Base-by-base conservation (phyloP, 2,797 vertebrate genomes). In the Erethizon dorsatum region DNA sequence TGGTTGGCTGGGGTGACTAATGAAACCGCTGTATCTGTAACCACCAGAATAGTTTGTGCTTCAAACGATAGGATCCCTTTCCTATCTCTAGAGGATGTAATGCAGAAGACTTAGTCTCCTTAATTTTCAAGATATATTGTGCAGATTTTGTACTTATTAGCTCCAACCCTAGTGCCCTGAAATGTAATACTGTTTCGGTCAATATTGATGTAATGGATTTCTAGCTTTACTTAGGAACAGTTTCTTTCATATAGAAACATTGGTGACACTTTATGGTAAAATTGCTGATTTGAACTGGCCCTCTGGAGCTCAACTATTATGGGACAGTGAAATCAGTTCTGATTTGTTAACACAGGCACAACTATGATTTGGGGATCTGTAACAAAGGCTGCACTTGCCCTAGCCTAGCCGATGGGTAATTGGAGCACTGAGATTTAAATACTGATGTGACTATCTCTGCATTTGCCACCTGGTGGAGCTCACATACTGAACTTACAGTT, bases 381-480 rank as follows among this genome's bases (percentile, higher is more conserved):
- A 50, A 92, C 17, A 63, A 83, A 88, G 50, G 56, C 5, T 61
- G 11, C 50, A 80, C 4, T 28, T 77, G 22, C 31, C 15, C n/a
- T 37, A 82, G 15, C 50, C 37, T 59, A 71, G 11, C 31, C 26
- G n/a, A 18, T 82, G 20, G 22, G 26, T 83, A 86, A 83, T 24
- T 89, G 31, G 1, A 89, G 5, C 61, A 56, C 33, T 61, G 71
- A 86, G 2, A 88, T 87, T 91, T 59, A 9, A 93, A 59, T 78
- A 83, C 7, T 52, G 45, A 47, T 89, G 79, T 80, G 77, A 94
- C 77, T 84, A 56, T 96, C 59, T 41, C 65, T 90, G 18, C 4
- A 69, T 50, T 95, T 97, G 69, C 95, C 95, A 97, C 87, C 85
- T 95, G 84, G 82, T 97, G 96, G 95, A 79, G 92, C 95, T 96